These are phyloP conservation scores for Platalea minor DNA, from an alignment of 2,797 vertebrate species.

Conservation along the genomic window DNA sequence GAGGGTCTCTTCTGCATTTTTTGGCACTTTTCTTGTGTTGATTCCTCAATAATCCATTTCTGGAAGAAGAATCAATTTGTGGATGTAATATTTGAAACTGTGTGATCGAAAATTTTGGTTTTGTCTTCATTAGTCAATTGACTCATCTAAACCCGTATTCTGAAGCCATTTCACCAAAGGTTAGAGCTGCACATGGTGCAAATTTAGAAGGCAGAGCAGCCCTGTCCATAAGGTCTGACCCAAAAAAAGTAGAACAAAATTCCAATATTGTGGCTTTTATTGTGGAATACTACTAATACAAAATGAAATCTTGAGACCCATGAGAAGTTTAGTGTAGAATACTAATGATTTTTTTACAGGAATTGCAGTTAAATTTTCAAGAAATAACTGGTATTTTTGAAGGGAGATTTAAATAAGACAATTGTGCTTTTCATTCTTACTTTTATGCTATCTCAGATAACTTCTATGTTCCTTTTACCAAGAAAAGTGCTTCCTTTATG, in stretches of 20 bases:
- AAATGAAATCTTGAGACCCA: not conserved
- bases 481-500: not conserved
- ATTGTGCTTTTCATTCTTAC: not conserved
- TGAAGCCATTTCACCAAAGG: not conserved
- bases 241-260: not conserved
- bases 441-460: not conserved
- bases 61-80: not conserved
- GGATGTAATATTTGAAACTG: not conserved
- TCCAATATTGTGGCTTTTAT: not conserved
- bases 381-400: not conserved
- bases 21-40: not conserved
- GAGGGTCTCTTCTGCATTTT: not conserved
- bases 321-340: not conserved
- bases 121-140: not conserved
- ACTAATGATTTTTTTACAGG: not conserved
- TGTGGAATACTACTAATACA: not conserved
- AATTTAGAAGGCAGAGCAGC: not conserved
- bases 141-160: not conserved
- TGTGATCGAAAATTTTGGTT: not conserved
- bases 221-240: not conserved
- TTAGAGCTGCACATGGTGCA: not conserved
- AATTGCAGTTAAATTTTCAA: not conserved
- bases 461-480: not conserved
- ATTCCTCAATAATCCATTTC: not conserved
- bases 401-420: not conserved